Conservation (phyloP, 2,797 vertebrate genomes). For the Brachymystax lenok region DNA sequence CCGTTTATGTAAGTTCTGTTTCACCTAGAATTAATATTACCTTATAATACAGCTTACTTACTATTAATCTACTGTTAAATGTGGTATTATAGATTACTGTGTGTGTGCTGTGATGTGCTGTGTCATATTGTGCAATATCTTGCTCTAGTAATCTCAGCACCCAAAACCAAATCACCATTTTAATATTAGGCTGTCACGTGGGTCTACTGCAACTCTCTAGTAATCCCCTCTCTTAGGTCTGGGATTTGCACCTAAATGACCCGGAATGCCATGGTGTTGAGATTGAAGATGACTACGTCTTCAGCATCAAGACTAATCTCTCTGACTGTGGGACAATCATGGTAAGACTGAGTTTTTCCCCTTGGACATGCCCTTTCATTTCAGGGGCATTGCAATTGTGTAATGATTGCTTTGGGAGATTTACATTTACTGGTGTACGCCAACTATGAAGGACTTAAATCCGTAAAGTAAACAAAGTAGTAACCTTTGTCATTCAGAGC, state of each 20-base stretch:
- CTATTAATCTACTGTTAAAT: background rate
- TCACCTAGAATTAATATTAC: background rate
- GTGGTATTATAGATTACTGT: background rate
- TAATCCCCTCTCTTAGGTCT: conserved; percentile 61
- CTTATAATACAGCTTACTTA: background rate
- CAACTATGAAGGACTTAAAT: conserved; percentile 13
- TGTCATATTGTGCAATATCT: background rate
- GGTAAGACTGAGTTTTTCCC: conserved; percentile 50
- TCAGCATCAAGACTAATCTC: conserved; percentile 78
- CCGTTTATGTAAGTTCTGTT: conserved; percentile 71
- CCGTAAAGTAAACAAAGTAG: conserved; percentile 40
- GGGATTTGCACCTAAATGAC: conserved; percentile 79
- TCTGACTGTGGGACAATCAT: conserved; percentile 71
- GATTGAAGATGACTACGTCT: conserved; percentile 70
- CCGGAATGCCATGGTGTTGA: conserved; percentile 68
- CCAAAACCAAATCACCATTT: background rate
- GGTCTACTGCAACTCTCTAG: background rate
- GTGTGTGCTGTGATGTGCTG: background rate
- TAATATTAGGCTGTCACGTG: background rate
- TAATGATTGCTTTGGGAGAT: too few species aligned
- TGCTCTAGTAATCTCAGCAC: background rate
- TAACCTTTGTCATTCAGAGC: conserved; percentile 53
- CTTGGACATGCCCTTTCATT: background rate
- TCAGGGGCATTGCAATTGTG: background rate
- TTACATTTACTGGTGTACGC: background rate